Evolutionary conservation across 2,888 invertebrate species (phyloP), one percentile per base, ranked within the genome.

Genomic region (Eilema depressum): DNA sequence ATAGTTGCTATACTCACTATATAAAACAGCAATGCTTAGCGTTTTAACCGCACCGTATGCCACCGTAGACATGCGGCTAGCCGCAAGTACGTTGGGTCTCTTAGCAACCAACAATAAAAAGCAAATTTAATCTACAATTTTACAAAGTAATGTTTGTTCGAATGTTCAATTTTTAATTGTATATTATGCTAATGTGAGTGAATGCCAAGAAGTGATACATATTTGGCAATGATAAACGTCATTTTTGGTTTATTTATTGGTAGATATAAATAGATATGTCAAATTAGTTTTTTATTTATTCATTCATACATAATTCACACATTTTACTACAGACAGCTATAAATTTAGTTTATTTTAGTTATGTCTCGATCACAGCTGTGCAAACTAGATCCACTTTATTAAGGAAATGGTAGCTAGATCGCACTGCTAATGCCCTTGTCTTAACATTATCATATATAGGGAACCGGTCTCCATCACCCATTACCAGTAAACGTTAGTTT

Each of bases 401-500:
- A 56, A 65, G 53, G 64, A 23, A 65, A 30, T 53, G 11, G n/a
- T 53, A 56, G 26, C 25, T 41, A 26, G 63, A 63, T 63, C 63
- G 30, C 53, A 53, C 30, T 28, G 23, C 14, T 53, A 23, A 23
- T 56, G 53, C 12, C 30, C 14, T 59, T 59, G 28, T 8, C 17
- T 17, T 7, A 17, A 26, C 17, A 61, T 61, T 33, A 56, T 60
- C 59, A 47, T 37, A 70, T 82, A 78, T 81, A 73, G 71, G 77
- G 20, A 74, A 71, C 82, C 71, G 74, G 80, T 74, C 83, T 5
- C 67, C 70, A 72, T 83, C 70, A 75, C 78, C 75, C 71, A 69
- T 81, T 84, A 84, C 83, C 83, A 84, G 86, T 86, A 76, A 79
- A 85, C 80, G 83, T 61, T 70, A 70, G 70, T 76, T 82, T 83